Base-by-base conservation (phyloP, 2,888 invertebrate genomes). In the Gnatocerus cornutus region DNA sequence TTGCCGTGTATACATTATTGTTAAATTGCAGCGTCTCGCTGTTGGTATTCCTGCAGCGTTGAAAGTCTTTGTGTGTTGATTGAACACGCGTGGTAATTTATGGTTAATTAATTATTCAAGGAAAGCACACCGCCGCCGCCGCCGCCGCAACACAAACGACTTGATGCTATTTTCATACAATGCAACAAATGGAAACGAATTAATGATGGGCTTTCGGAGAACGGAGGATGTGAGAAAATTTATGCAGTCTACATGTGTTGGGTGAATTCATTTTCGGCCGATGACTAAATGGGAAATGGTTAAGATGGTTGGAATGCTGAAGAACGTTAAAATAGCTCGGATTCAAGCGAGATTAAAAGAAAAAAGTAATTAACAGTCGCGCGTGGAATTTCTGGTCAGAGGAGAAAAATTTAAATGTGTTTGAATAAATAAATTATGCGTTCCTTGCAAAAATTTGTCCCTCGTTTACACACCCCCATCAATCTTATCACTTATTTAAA, bases 81-180 rank as follows among this genome's bases (percentile, higher is more conserved):
- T 33, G 33, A 33, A 33, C 33, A n/a, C 33, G 33, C 33, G 7
- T n/a, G 33, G 9, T 33, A 33, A 33, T 33, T 33, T 33, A 7
- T 33, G 33, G 33, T 33, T 33, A 33, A 33, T 33, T 33, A 33
- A 33, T 33, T 33, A 33, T 33, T 33, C 33, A 33, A 33, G 33
- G 33, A 33, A 33, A 33, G 33, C 33, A n/a, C 33, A n/a, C 3
- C 33, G 33, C 33, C 33, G 33, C 33, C 33, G 33, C 33, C 33
- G 33, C 33, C 7, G 7, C 33, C n/a, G 6, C 33, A 33, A 7
- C 33, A n/a, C 33, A 7, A n/a, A 7, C 33, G n/a, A 33, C 33
- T n/a, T 2, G 33, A 33, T n/a, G 33, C n/a, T 33, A 33, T 33
- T 33, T 33, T 33, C 33, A 33, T 9, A 33, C 33, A 33, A 33